Conservation (phyloP, 2,888 invertebrate species). For the Melitaea athalia region DNA sequence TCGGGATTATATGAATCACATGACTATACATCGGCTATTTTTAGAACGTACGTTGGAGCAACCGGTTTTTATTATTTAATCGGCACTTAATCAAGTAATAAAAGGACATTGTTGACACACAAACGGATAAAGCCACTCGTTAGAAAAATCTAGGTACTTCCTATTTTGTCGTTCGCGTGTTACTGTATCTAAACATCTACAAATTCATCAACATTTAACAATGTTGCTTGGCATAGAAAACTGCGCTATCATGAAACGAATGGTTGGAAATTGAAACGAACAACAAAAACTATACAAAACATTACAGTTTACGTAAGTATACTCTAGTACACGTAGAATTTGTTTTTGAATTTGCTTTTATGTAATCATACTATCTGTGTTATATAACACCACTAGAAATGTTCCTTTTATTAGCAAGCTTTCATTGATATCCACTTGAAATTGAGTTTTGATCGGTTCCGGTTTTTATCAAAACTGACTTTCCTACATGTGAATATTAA, state of each 20-base stretch:
- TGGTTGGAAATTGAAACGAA: slow-evolving; percentile 9
- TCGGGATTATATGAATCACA: slow-evolving; percentile 7
- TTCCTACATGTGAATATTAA: background rate
- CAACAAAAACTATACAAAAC: slow-evolving; percentile 19
- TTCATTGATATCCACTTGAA: slow-evolving; percentile 20
- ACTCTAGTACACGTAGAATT: background rate
- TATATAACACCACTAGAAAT: slow-evolving; percentile 19
- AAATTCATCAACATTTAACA: background rate
- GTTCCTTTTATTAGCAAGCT: slow-evolving; percentile 20
- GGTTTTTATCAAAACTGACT: slow-evolving; percentile 8
- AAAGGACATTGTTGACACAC: background rate
- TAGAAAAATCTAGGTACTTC: background rate
- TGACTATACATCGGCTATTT: too few species aligned
- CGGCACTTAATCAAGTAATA: background rate
- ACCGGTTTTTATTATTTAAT: background rate
- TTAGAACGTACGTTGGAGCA: too few species aligned
- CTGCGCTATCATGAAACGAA: background rate
- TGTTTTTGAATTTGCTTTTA: slow-evolving; percentile 15
- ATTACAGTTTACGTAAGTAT: slow-evolving; percentile 5
- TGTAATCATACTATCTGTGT: slow-evolving; percentile 20
- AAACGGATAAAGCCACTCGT: background rate
- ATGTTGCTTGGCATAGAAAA: background rate
- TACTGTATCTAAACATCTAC: background rate
- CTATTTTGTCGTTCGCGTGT: background rate
- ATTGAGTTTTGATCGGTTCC: slow-evolving; percentile 18